A percentile compares a stretch with the other conserved stretches of the same genome.
Conservation (phyloP, 2,113 vertebrate species). For the Cyanistes caeruleus region DNA sequence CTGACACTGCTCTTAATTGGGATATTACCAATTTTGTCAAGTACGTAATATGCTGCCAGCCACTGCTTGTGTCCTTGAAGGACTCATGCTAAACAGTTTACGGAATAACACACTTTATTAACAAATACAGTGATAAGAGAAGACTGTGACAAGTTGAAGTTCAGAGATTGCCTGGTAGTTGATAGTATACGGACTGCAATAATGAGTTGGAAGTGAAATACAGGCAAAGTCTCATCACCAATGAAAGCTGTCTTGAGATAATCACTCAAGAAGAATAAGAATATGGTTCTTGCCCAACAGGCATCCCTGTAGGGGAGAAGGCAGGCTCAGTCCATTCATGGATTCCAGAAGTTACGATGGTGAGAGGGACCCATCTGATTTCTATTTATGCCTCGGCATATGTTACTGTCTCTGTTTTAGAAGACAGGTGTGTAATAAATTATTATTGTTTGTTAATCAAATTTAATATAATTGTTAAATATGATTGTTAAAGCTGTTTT, state of each 20-base stretch:
- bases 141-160: background rate
- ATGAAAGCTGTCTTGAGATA: background rate
- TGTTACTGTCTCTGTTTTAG: background rate
- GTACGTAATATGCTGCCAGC: background rate
- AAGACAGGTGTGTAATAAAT: no score
- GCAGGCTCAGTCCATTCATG: background rate
- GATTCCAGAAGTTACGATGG: background rate
- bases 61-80: background rate
- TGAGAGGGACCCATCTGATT: background rate
- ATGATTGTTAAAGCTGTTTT: no score
- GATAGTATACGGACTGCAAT: background rate
- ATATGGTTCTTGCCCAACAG: background rate
- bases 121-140: background rate
- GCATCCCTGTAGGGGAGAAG: background rate
- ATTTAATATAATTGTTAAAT: no score
- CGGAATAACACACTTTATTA: background rate
- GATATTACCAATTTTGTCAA: background rate
- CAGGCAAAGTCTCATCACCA: background rate
- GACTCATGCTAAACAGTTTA: background rate
- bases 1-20: background rate
- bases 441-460: no score
- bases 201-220: background rate
- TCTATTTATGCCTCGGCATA: background rate
- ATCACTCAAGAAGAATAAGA: background rate
- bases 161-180: background rate